Evolutionary conservation across 30 jellyfish, hydroid and myxozoan genomes (phyloP).

Genomic region (Rhopilema esculentum): DNA sequence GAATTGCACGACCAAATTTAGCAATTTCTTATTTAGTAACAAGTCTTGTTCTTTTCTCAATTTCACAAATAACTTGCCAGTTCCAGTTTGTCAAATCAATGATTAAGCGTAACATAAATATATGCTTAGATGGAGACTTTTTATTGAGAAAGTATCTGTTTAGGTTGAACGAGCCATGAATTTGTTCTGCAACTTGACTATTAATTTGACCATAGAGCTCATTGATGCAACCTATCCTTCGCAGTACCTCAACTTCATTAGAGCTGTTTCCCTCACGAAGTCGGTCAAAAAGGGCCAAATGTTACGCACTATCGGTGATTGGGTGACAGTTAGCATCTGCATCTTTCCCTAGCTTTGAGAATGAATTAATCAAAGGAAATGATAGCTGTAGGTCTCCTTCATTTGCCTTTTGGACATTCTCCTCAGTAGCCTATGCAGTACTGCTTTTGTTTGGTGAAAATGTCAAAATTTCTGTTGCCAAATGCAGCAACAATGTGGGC

Average conservation of each 20-base stretch:
- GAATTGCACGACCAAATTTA: too few relatives aligned
- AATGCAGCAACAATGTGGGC: slow-evolving; percentile 41
- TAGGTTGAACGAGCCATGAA: slow-evolving; percentile 19
- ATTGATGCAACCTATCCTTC: neutral
- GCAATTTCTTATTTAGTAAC: too few relatives aligned
- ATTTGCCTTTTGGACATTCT: too few relatives aligned
- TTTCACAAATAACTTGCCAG: neutral
- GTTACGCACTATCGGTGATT: neutral
- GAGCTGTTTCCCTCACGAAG: neutral
- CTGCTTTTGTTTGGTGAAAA: slow-evolving; percentile 25
- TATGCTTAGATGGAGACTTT: slow-evolving; percentile 8
- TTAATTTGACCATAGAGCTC: slow-evolving; percentile 31
- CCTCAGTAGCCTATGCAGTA: too few relatives aligned
- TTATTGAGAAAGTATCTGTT: neutral
- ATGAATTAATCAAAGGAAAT: neutral
- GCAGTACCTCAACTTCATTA: neutral
- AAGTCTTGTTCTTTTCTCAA: too few relatives aligned
- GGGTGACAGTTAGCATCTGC: neutral
- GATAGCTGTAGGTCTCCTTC: too few relatives aligned
- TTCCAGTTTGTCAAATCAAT: too few relatives aligned
- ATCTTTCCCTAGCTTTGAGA: neutral
- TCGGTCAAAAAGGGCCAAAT: neutral
- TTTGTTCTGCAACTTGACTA: slow-evolving; percentile 52
- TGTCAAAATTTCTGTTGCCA: slow-evolving; percentile 16
- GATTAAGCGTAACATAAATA: too few relatives aligned